These are phyloP conservation scores for Neosalanx taihuensis DNA, from an alignment of 2,797 vertebrate species.

Conservation along the genomic window DNA sequence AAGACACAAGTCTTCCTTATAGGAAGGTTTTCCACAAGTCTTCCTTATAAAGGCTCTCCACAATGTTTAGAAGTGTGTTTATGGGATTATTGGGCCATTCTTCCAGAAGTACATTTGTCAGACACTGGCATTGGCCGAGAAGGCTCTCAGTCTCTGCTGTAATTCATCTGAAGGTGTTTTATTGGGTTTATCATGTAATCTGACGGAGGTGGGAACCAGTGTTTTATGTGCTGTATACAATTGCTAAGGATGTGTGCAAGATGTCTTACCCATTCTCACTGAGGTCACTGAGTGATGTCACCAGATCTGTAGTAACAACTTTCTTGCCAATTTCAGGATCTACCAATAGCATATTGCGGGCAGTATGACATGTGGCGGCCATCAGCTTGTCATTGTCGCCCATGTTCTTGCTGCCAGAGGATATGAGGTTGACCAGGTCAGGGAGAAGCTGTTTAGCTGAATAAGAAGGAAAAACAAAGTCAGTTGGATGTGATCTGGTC, in stretches of 20 bases:
- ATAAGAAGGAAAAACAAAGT: neutral
- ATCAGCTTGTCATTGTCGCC: slow-evolving; percentile 75
- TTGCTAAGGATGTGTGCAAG: neutral
- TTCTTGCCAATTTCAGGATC: slow-evolving; percentile 79
- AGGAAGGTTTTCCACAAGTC: too few species aligned
- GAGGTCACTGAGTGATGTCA: slow-evolving; percentile 73
- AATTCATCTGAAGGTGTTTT: too few species aligned
- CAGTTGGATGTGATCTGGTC: too few species aligned
- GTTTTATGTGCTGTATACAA: neutral
- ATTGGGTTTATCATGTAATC: too few species aligned
- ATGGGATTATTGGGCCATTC: too few species aligned
- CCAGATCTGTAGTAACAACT: slow-evolving; percentile 65
- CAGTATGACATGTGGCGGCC: slow-evolving; percentile 75
- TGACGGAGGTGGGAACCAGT: too few species aligned
- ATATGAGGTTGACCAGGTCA: slow-evolving; percentile 74
- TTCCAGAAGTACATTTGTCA: too few species aligned
- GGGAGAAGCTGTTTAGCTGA: slow-evolving; percentile 81
- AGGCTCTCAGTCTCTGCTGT: too few species aligned
- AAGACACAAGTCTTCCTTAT: too few species aligned
- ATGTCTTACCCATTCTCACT: slow-evolving; percentile 72
- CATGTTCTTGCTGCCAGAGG: slow-evolving; percentile 48
- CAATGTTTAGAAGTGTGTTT: too few species aligned
- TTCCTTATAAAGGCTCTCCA: too few species aligned
- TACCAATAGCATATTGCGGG: slow-evolving; percentile 73
- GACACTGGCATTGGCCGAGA: too few species aligned